Percentiles rank a stretch among this genome's conserved stretches.
These are phyloP conservation scores for Calyptommatus sinebrachiatus DNA, from an alignment of 2,113 vertebrate species.

Conservation along the genomic window DNA sequence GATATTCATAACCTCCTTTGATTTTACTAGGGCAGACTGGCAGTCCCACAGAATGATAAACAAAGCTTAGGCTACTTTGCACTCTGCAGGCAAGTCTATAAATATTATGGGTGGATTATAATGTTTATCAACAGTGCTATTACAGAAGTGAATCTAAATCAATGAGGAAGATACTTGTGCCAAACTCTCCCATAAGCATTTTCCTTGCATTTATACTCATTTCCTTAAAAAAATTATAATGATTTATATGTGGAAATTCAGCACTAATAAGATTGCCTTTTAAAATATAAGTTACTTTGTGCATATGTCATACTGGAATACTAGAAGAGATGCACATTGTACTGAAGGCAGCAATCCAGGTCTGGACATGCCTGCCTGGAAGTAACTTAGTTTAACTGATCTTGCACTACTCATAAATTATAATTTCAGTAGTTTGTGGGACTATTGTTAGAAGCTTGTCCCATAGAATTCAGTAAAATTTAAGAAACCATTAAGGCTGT, in stretches of 20 bases:
- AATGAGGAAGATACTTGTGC: conserved; percentile 33
- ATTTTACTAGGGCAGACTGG: conserved; percentile 66
- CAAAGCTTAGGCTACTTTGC: conserved; percentile 44
- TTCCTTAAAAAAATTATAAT: conserved; percentile 36
- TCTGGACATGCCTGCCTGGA: neutral
- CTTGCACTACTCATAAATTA: neutral
- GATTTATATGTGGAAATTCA: conserved; percentile 5
- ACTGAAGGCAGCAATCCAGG: neutral
- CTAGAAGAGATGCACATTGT: neutral
- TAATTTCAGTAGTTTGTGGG: neutral
- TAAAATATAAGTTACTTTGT: neutral
- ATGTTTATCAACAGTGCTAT: conserved; percentile 49
- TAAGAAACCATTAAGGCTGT: neutral
- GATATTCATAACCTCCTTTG: conserved; percentile 61
- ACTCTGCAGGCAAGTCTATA: conserved; percentile 57
- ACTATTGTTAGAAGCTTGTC: neutral
- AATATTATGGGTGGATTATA: conserved; percentile 55
- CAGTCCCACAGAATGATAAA: conserved; percentile 66
- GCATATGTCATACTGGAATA: neutral
- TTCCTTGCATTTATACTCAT: conserved; percentile 40
- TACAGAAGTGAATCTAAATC: conserved; percentile 40
- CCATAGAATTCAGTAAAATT: neutral
- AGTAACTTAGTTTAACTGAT: neutral
- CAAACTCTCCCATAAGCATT: conserved; percentile 24
- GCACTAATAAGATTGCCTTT: conserved; percentile 25